Evolutionary conservation across 2,113 vertebrate genomes (phyloP), one percentile per base, ranked within the genome.

Genomic region (Bombycilla garrulus): DNA sequence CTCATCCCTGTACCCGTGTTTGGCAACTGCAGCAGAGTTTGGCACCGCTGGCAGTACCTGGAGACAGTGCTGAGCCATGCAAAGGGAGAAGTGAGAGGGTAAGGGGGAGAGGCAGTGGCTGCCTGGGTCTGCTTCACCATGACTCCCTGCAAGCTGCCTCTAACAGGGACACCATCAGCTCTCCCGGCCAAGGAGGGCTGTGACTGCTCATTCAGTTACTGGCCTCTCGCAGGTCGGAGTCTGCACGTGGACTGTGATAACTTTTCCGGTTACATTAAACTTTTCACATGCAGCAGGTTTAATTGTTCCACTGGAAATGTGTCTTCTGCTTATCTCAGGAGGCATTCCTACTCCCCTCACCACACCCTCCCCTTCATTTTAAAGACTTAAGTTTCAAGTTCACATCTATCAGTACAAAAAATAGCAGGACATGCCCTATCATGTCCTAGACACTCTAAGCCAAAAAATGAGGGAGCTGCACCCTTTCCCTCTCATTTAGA

Each of bases 401-500:
- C 60, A 76, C 42, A 26, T 60, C 60, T 85, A 54, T 79, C 65
- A 86, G 81, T 87, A 90, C 11, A 74, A 86, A 80, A 86, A 72
- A 58, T 14, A 90, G 62, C 48, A 42, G 12, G 51, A 88, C 85
- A 2, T 93, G 78, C 42, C 53, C 53, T 85, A 16, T 94, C 92
- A 76, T 44, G 81, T 87, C 83, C 61, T 82, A 80, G 60, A 67
- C 51, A 81, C 74, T 18, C 54, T 61, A 71, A 78, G 83, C 47
- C 74, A 89, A 89, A 93, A 77, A 89, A 29, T 3, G 4, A 91
- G 77, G 61, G 81, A 95, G 92, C 73, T 89, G 86, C 94, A 81
- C 81, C 91, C 91, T 93, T 87, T 87, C 2, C 61, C 40, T 54
- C 40, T 82, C 40, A 58, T 91, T 45, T 57, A 91, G 48, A 76